Percentiles rank a stretch among this genome's conserved stretches.
Evolutionary conservation across 2,888 invertebrate genomes (phyloP).

Genomic region (Cabera pusaria): DNA sequence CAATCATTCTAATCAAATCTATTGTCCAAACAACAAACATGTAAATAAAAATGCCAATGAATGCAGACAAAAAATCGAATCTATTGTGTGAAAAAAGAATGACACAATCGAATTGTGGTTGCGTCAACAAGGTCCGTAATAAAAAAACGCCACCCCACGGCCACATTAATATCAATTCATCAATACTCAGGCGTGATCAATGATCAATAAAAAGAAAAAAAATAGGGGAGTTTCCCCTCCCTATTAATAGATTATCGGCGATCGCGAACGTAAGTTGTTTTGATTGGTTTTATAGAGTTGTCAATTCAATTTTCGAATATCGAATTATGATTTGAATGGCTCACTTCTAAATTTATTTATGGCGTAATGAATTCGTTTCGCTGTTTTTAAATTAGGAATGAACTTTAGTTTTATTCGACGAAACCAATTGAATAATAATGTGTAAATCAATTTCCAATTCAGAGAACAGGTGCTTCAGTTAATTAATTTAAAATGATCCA

Average conservation of each 20-base stretch:
- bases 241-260: constrained; percentile 57
- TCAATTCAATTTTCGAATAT: constrained; percentile 65
- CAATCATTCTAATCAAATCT: constrained; percentile 33
- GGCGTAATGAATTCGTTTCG: constrained; percentile 43
- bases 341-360: constrained; percentile 37
- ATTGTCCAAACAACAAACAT: constrained; percentile 43
- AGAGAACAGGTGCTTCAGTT: too few relatives aligned
- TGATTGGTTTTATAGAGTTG: constrained; percentile 57
- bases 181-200: constrained; percentile 82
- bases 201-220: constrained; percentile 61
- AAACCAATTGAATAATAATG: too few relatives aligned
- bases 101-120: constrained; percentile 76
- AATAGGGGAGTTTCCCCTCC: constrained; percentile 56
- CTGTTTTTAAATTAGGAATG: too few relatives aligned
- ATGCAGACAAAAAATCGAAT: constrained; percentile 50
- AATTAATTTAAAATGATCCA: constrained; percentile 16
- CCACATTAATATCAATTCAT: constrained; percentile 77
- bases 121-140: constrained; percentile 64
- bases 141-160: constrained; percentile 71
- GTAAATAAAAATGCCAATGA: constrained; percentile 60
- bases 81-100: constrained; percentile 60
- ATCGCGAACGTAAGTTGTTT: constrained; percentile 40
- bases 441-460: too few relatives aligned
- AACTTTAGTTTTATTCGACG: too few relatives aligned
- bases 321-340: constrained; percentile 33